A percentile compares a stretch with the other conserved stretches of the same genome.
Conservation (phyloP, 2,888 invertebrate genomes). For the Cheilosia soror region DNA sequence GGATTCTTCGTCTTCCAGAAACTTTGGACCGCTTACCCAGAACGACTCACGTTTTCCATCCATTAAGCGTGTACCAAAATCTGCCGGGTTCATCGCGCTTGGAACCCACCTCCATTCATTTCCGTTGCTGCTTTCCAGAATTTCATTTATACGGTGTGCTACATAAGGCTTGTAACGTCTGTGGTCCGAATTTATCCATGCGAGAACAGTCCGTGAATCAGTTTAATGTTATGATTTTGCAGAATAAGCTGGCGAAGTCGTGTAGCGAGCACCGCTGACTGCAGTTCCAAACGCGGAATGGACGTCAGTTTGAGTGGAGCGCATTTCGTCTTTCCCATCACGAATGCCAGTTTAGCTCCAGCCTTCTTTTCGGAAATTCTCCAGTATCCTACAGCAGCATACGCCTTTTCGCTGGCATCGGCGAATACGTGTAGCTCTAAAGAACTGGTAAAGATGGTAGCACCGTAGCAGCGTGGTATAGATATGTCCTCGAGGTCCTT, state of each 20-base stretch:
- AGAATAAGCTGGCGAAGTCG: not conserved
- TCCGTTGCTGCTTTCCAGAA: constrained; percentile 28
- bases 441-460: not conserved
- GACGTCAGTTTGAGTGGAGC: constrained; percentile 23
- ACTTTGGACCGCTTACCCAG: constrained; percentile 7
- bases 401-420: constrained; percentile 53
- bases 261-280: constrained; percentile 13
- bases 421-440: constrained; percentile 57
- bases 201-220: constrained; percentile 54
- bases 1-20: not conserved
- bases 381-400: constrained; percentile 15
- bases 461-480: constrained; percentile 38
- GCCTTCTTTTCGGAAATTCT: not conserved
- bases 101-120: constrained; percentile 57
- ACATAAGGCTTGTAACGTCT: constrained; percentile 75
- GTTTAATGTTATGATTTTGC: not conserved
- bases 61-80: constrained; percentile 44
- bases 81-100: constrained; percentile 44
- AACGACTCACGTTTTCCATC: constrained; percentile 40
- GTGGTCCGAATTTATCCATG: constrained; percentile 61
- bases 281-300: constrained; percentile 35
- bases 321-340: not conserved
- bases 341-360: not conserved
- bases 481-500: constrained; percentile 1
- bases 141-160: constrained; percentile 64